Evolutionary conservation across 1,140 invertebrate genomes (phyloP).

Genomic region (Eubasilissa regina): DNA sequence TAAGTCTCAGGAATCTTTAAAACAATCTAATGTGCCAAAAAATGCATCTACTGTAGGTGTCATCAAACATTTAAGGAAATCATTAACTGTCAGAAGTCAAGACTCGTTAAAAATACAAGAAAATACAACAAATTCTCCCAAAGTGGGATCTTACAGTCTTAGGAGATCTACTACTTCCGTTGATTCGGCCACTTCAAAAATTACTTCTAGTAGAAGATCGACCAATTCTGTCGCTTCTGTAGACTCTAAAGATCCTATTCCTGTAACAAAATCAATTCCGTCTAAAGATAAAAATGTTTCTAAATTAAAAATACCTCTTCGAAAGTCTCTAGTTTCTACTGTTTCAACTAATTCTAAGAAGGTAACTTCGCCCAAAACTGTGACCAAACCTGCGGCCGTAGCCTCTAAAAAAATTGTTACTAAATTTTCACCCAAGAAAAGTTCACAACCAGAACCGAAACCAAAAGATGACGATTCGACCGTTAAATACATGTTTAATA

Average conservation of each 20-base stretch:
- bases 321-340: background rate
- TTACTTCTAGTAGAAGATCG: constrained; percentile 16
- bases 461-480: constrained; percentile 29
- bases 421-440: background rate
- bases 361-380: no score
- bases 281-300: background rate
- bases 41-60: background rate
- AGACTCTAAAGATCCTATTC: constrained; percentile 24
- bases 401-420: background rate
- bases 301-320: constrained; percentile 15
- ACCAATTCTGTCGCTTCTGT: constrained; percentile 11
- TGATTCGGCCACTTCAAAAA: constrained; percentile 3
- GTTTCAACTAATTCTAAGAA: background rate
- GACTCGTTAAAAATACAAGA: constrained; percentile 17
- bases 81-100: constrained; percentile 9
- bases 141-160: background rate
- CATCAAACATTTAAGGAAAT: constrained; percentile 5
- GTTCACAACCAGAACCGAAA: constrained; percentile 10
- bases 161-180: constrained; percentile 25
- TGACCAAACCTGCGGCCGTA: constrained; percentile 1
- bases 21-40: constrained; percentile 3
- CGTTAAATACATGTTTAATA: constrained; percentile 46
- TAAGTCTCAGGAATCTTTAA: background rate
- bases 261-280: background rate
- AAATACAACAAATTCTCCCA: background rate